A percentile compares a stretch with the other conserved stretches of the same genome.
Evolutionary conservation across 2,113 vertebrate species (phyloP).

Genomic region (Aythya baeri): DNA sequence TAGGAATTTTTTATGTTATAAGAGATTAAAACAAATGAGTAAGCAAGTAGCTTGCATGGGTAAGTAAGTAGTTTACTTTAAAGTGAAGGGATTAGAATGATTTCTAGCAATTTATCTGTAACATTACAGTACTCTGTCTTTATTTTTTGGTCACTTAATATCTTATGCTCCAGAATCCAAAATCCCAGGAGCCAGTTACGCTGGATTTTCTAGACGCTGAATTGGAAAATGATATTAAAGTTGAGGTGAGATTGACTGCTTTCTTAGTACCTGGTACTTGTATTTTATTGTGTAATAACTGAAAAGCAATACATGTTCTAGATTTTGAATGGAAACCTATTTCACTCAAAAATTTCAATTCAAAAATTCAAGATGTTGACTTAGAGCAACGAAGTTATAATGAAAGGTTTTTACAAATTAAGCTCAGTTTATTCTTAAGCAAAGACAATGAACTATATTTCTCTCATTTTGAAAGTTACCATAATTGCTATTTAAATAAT

Average conservation of each 20-base stretch:
- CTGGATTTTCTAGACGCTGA: constrained; percentile 97
- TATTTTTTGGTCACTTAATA: constrained; percentile 47
- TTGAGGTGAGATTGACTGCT: constrained; percentile 82
- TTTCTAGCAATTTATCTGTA: background rate
- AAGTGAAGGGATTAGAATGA: background rate
- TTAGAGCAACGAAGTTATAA: background rate
- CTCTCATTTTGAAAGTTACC: background rate
- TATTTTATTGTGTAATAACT: background rate
- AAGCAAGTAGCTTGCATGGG: constrained; percentile 19
- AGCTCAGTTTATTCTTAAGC: fast-evolving
- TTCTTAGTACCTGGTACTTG: background rate
- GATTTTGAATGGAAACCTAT: background rate
- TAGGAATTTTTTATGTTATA: background rate
- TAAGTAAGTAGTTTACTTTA: background rate
- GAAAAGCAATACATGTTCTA: background rate
- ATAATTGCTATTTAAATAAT: background rate
- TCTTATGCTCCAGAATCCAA: constrained; percentile 88
- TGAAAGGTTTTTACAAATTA: background rate
- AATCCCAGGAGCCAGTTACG: constrained; percentile 98
- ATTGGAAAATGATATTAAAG: constrained; percentile 96
- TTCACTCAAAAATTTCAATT: background rate
- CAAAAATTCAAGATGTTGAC: background rate
- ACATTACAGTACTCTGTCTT: background rate
- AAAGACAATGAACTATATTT: background rate
- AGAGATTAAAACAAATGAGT: constrained; percentile 15